These are phyloP conservation scores for Merluccius polli DNA, from an alignment of 2,797 vertebrate genomes.

Conservation along the genomic window DNA sequence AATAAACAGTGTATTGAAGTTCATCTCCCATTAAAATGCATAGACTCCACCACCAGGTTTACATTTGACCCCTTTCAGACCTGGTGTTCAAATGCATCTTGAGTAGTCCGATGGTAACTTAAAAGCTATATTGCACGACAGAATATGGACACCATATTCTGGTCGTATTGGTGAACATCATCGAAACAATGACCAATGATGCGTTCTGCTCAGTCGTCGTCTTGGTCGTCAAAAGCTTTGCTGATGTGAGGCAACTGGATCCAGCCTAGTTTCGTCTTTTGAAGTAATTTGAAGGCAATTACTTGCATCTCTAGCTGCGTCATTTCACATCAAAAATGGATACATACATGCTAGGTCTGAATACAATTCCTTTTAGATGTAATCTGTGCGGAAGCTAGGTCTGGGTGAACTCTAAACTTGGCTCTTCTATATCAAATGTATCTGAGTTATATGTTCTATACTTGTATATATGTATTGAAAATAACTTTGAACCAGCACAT, in stretches of 20 bases:
- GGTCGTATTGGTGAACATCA: too few species aligned
- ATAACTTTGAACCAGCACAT: neutral
- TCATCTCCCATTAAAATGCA: neutral
- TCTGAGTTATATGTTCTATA: neutral
- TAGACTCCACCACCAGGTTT: neutral
- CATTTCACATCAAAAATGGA: too few species aligned
- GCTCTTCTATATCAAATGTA: neutral
- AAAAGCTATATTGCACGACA: neutral
- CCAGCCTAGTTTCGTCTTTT: too few species aligned
- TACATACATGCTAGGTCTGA: too few species aligned
- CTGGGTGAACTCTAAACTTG: neutral
- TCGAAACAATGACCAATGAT: too few species aligned
- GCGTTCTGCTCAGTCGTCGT: too few species aligned
- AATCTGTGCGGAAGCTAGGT: neutral
- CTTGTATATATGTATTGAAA: neutral
- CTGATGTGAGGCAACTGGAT: too few species aligned
- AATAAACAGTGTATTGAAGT: slow-evolving; percentile 22
- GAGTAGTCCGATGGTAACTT: neutral
- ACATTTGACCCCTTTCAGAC: neutral
- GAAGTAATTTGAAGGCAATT: too few species aligned
- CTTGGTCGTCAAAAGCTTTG: too few species aligned
- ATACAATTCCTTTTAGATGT: too few species aligned
- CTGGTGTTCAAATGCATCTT: neutral
- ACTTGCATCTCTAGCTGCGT: too few species aligned
- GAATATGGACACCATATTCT: neutral